Base-by-base conservation (phyloP, 2,113 vertebrate genomes). In the Pampusana beccarii region DNA sequence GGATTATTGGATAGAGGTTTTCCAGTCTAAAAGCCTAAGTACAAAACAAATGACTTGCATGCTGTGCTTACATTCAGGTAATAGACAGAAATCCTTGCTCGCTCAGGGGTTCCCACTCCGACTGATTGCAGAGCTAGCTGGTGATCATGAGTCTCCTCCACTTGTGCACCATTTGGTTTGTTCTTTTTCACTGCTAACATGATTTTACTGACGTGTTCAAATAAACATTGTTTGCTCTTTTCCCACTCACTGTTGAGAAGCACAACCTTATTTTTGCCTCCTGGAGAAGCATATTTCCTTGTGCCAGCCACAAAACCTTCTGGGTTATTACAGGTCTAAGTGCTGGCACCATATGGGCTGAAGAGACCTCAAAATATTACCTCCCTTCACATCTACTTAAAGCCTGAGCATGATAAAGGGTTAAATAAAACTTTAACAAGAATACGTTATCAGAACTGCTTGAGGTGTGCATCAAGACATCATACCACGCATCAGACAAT, bases 21-120 rank as follows among this genome's bases (percentile, higher is more conserved):
- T 90, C 42, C 42, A 83, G 60, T 25, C 46, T 74, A 44, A 83
- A 94, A 93, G 69, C 60, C 50, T 62, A 80, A 80, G 75, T 66
- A 72, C 64, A 75, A 86, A 95, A 64, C 57, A 86, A 94, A 95
- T 74, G 13, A 51, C 75, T 77, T 51, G 15, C 86, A 81, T 92
- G 86, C 93, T 96, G 95, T 92, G 88, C 88, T 94, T 86, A 67
- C 42, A 90, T 77, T 77, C 3, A n/a, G 79, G 74, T 88, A 95
- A 88, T 38, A 66, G 84, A 60, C 50, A 95, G 78, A 66, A 91
- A 88, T 16, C 23, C 46, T 69, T 90, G n/a, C 66, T 96, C 23
- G 0, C 67, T 62, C 74, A 62, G 85, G 93, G 88, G 54, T 46
- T 90, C 51, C 72, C 26, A 54, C 62, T 90, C 56, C 0, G 2